phyloP scores from a whole-genome alignment of 1,140 invertebrate genomes.

The Ephestia elutella region DNA sequence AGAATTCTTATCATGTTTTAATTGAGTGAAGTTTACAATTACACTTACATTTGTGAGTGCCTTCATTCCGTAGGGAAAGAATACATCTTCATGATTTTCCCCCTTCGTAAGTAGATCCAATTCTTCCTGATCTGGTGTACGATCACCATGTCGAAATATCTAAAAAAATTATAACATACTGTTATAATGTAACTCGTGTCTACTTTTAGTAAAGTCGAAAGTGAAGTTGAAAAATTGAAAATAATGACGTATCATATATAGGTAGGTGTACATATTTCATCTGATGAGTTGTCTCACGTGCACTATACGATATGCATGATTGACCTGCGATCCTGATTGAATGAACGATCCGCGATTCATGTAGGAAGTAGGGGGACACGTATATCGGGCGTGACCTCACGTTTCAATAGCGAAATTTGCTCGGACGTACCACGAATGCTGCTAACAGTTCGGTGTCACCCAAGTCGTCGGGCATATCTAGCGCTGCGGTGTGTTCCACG shows the following conservation, averaged over 20 bases:
- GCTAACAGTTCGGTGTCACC: constrained; percentile 43
- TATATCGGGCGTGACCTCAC: constrained; percentile 20
- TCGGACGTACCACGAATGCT: constrained; percentile 55
- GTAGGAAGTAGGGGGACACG: constrained; percentile 24
- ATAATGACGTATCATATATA: too few species aligned
- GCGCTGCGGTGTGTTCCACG: constrained; percentile 21
- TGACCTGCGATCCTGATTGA: constrained; percentile 15
- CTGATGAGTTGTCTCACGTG: background rate
- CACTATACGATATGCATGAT: constrained; percentile 5
- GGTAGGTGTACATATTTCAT: background rate
- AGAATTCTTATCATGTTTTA: too few species aligned
- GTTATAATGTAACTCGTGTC: background rate
- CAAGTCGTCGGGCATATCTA: constrained; percentile 30
- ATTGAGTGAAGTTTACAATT: background rate
- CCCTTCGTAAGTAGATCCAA: constrained; percentile 78
- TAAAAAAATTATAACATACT: constrained; percentile 29
- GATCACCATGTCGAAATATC: constrained; percentile 86
- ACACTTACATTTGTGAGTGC: constrained; percentile 83
- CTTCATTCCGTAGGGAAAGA: constrained; percentile 81
- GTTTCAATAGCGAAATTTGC: constrained; percentile 18
- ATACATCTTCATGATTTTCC: constrained; percentile 75
- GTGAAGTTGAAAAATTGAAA: too few species aligned
- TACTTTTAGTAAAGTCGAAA: too few species aligned
- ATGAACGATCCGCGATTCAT: constrained; percentile 17
- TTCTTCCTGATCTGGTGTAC: constrained; percentile 78